These are phyloP conservation scores for Haliclona indistincta DNA, from an alignment of 37 sponge, comb jelly and placozoan species.

Conservation along the genomic window DNA sequence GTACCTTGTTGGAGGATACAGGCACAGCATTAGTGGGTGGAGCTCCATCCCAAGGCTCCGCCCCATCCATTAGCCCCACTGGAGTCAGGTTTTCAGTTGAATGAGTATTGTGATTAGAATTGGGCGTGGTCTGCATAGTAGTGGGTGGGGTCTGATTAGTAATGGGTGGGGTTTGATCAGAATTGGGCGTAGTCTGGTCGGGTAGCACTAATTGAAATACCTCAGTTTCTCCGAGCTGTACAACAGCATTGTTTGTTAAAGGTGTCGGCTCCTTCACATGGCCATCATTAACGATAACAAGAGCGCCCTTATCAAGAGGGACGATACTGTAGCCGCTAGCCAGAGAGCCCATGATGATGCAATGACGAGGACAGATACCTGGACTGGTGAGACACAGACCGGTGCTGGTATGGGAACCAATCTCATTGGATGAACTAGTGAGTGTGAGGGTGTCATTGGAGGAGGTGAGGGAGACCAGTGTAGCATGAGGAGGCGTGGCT, in stretches of 20 bases:
- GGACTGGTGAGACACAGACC: slow-evolving; percentile 21
- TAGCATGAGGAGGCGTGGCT: slow-evolving; percentile 9
- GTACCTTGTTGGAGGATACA: neutral
- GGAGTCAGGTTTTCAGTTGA: neutral
- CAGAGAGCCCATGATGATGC: slow-evolving; percentile 29
- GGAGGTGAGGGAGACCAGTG: slow-evolving; percentile 15
- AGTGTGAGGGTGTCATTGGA: slow-evolving; percentile 11
- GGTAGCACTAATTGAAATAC: slow-evolving; percentile 62
- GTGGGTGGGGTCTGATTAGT: too few relatives aligned
- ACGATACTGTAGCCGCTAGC: slow-evolving; percentile 47
- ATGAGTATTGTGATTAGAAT: neutral
- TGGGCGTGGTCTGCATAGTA: slow-evolving; percentile 4
- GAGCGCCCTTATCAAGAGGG: slow-evolving; percentile 54
- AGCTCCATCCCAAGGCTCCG: neutral
- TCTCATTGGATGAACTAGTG: slow-evolving; percentile 23
- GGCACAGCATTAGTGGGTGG: neutral
- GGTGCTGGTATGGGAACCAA: slow-evolving; percentile 48
- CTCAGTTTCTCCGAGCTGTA: slow-evolving; percentile 46
- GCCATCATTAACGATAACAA: slow-evolving; percentile 45
- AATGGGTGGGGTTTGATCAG: too few relatives aligned
- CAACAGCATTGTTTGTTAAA: slow-evolving; percentile 37
- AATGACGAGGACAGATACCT: slow-evolving; percentile 72
- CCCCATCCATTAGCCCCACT: too few relatives aligned
- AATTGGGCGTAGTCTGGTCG: neutral
- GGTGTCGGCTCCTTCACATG: slow-evolving; percentile 28